phyloP scores from a whole-genome alignment of 1,140 invertebrate species.

The Scaptodrosophila lebanonensis region DNA sequence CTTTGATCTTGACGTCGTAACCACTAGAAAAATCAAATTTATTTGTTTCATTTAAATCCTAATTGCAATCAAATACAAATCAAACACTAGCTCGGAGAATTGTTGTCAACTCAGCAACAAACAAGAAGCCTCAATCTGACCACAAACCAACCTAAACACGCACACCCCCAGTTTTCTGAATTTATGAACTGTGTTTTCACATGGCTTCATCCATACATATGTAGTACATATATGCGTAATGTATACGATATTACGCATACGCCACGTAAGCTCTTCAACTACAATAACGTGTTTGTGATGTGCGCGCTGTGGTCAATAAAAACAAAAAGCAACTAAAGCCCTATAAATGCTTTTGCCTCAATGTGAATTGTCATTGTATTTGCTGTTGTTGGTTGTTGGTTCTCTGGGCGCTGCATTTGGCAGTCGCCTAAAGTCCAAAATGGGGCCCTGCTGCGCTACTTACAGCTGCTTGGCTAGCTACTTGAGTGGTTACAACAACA shows the following conservation, averaged over 20 bases:
- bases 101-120: too few species aligned
- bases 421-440: constrained; percentile 5
- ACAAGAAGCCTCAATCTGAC: too few species aligned
- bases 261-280: neutral
- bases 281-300: neutral
- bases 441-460: constrained; percentile 14
- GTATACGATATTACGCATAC: constrained; percentile 6
- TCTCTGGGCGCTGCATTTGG: constrained; percentile 35
- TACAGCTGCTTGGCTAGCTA: constrained; percentile 16
- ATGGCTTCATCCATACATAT: neutral
- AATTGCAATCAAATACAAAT: constrained; percentile 15
- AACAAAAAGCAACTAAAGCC: constrained; percentile 5
- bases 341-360: constrained; percentile 17
- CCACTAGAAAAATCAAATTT: too few species aligned
- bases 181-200: too few species aligned
- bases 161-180: constrained; percentile 2
- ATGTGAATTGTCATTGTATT: too few species aligned
- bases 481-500: constrained; percentile 6
- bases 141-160: too few species aligned
- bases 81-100: constrained; percentile 3
- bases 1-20: too few species aligned
- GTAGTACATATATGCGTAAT: neutral
- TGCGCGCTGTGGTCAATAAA: constrained; percentile 21
- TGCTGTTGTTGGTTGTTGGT: constrained; percentile 5
- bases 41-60: too few species aligned